Conservation (phyloP, 2,888 invertebrate species). For the Tetranychus piercei region DNA sequence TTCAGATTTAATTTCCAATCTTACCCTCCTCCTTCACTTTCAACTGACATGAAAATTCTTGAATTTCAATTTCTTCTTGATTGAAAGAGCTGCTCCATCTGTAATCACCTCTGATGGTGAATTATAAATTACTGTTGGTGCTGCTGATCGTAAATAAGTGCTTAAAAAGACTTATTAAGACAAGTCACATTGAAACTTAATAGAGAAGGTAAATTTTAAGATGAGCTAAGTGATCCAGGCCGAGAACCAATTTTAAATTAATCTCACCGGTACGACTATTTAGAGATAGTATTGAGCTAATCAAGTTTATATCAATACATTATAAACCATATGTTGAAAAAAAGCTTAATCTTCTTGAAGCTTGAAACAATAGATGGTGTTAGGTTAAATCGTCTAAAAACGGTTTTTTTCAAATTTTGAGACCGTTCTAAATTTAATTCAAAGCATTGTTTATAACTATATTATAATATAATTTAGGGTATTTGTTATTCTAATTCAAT, state of each 20-base stretch:
- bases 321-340: too few species aligned
- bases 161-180: constrained; percentile 13
- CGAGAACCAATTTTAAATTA: not conserved
- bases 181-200: not conserved
- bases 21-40: not conserved
- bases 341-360: too few species aligned
- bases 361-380: too few species aligned
- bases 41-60: not conserved
- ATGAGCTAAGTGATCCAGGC: too few species aligned
- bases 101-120: constrained; percentile 22
- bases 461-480: too few species aligned
- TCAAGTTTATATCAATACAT: too few species aligned
- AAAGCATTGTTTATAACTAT: too few species aligned
- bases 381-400: too few species aligned
- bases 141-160: constrained; percentile 13
- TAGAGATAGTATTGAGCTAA: not conserved
- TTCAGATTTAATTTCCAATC: not conserved
- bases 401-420: too few species aligned
- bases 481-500: too few species aligned
- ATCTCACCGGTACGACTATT: constrained; percentile 11
- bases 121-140: constrained; percentile 25
- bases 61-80: not conserved
- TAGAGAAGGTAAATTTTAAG: constrained; percentile 1
- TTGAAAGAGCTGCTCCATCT: constrained; percentile 11
- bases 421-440: too few species aligned